A percentile compares a stretch with the other conserved stretches of the same genome.
phyloP scores from a whole-genome alignment of 1,140 invertebrate genomes.

The Pogonus chalceus region DNA sequence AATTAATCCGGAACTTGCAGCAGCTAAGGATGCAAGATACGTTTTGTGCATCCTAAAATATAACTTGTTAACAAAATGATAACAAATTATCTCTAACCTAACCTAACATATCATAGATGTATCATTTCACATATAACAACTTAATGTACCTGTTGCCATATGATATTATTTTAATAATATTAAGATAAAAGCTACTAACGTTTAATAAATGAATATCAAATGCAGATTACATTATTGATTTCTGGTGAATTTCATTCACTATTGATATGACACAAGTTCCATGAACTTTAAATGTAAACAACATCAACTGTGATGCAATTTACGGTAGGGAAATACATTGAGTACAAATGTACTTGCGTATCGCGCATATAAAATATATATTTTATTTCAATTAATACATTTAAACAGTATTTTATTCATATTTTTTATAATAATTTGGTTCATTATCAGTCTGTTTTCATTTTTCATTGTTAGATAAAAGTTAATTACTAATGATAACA shows the following conservation, averaged over 20 bases:
- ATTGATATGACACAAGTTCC: not conserved
- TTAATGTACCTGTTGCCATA: not conserved
- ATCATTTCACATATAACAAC: not conserved
- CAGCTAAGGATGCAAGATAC: not conserved
- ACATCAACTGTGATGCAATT: not conserved
- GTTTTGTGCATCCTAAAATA: conserved; percentile 4
- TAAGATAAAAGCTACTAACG: too few species aligned
- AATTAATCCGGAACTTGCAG: not conserved
- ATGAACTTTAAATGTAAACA: conserved; percentile 5
- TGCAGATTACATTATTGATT: conserved; percentile 4
- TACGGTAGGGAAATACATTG: too few species aligned
- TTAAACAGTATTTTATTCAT: too few species aligned
- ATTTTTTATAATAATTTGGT: too few species aligned
- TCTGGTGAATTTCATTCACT: not conserved
- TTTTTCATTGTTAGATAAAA: too few species aligned
- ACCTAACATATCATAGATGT: not conserved
- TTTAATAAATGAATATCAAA: not conserved
- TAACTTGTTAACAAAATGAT: not conserved
- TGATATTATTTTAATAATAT: not conserved
- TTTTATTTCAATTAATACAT: too few species aligned
- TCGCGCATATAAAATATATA: not conserved
- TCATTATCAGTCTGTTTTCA: too few species aligned
- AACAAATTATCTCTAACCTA: not conserved
- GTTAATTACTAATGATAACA: too few species aligned
- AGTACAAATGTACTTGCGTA: not conserved